Conservation (phyloP, 2,888 invertebrate species). For the Polyommatus iphigenia region DNA sequence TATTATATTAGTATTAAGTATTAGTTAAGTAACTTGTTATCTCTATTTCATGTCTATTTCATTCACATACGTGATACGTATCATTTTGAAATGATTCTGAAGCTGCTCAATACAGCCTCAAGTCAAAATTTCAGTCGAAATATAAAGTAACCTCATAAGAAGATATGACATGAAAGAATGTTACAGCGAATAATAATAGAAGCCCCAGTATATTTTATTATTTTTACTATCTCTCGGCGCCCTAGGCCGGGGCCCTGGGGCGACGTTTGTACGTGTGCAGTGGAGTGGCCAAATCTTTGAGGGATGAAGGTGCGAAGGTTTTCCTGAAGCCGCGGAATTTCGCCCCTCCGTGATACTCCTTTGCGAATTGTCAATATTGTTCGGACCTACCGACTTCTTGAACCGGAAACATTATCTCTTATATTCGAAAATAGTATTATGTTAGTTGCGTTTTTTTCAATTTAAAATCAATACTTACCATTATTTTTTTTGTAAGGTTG, state of each 20-base stretch:
- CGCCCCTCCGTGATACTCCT: slow-evolving; percentile 36
- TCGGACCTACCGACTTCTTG: slow-evolving; percentile 13
- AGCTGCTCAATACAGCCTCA: too few relatives aligned
- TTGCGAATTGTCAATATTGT: slow-evolving; percentile 35
- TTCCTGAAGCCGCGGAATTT: slow-evolving; percentile 37
- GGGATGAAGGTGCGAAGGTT: slow-evolving; percentile 37
- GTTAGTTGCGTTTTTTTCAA: too few relatives aligned
- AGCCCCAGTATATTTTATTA: slow-evolving; percentile 4
- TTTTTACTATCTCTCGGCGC: slow-evolving; percentile 14
- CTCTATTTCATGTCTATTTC: too few relatives aligned
- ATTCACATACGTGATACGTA: too few relatives aligned
- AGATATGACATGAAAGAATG: background rate
- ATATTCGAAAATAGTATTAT: background rate
- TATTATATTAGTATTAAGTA: too few relatives aligned
- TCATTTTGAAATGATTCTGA: too few relatives aligned
- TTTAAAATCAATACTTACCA: too few relatives aligned
- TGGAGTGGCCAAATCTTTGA: slow-evolving; percentile 37
- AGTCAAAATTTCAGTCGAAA: too few relatives aligned
- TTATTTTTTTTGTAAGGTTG: too few relatives aligned
- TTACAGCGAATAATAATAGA: background rate
- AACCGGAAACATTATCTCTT: slow-evolving; percentile 15
- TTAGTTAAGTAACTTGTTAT: too few relatives aligned
- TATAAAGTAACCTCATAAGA: too few relatives aligned
- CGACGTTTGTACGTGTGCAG: slow-evolving; percentile 31
- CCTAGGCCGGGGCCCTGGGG: background rate